Conservation (phyloP, 1,140 invertebrate genomes). For the Drosophila neocordata region DNA sequence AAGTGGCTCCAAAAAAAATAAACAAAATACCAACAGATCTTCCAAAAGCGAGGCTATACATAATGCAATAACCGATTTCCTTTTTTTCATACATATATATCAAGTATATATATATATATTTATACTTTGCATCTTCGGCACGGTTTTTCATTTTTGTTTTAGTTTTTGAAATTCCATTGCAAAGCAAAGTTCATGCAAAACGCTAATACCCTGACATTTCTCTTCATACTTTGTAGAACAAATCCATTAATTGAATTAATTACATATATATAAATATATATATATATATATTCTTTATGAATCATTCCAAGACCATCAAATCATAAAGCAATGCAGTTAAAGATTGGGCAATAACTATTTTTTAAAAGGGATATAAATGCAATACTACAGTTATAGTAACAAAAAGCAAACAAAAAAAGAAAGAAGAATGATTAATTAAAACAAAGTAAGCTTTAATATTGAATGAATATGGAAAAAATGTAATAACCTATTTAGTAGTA, state of each 20-base stretch:
- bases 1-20: slow-evolving; percentile 42
- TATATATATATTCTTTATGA: slow-evolving; percentile 21
- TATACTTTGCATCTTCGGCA: slow-evolving; percentile 10
- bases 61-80: slow-evolving; percentile 4
- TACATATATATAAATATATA: slow-evolving; percentile 23
- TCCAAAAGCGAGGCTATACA: slow-evolving; percentile 10
- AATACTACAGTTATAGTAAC: slow-evolving; percentile 53
- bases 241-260: slow-evolving; percentile 33
- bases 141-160: slow-evolving; percentile 32
- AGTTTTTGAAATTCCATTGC: slow-evolving; percentile 12
- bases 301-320: slow-evolving; percentile 67
- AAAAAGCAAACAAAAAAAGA: slow-evolving; percentile 19
- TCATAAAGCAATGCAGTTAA: slow-evolving; percentile 36
- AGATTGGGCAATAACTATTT: slow-evolving; percentile 64
- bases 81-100: slow-evolving; percentile 37
- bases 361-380: slow-evolving; percentile 52
- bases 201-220: slow-evolving; percentile 45
- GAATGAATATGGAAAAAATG: slow-evolving; percentile 51
- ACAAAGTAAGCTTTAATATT: slow-evolving; percentile 67
- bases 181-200: slow-evolving; percentile 71
- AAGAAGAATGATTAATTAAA: slow-evolving; percentile 33
- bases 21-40: slow-evolving; percentile 28
- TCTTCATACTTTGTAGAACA: slow-evolving; percentile 16
- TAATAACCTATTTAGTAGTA: slow-evolving; percentile 66
- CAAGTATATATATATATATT: slow-evolving; percentile 10